A percentile compares a stretch with the other conserved stretches of the same genome.
Evolutionary conservation across 2,797 vertebrate genomes (phyloP).

Genomic region (Phrynocephalus forsythii): DNA sequence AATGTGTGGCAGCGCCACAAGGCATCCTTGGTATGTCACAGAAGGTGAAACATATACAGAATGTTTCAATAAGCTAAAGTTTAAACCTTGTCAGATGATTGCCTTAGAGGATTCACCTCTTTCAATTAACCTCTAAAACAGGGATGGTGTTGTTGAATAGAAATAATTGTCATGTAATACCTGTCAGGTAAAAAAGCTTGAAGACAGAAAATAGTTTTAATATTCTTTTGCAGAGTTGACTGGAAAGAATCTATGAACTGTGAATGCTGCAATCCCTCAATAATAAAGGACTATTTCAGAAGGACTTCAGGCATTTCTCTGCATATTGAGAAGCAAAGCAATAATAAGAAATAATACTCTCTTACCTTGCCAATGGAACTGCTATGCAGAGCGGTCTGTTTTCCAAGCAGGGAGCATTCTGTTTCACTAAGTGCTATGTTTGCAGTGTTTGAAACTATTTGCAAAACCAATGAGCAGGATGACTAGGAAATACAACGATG

Average conservation of each 20-base stretch:
- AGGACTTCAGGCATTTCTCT: neutral
- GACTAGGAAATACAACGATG: neutral
- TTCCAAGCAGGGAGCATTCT: neutral
- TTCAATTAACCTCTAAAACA: constrained; percentile 40
- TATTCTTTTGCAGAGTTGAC: constrained; percentile 26
- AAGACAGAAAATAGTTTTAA: constrained; percentile 28
- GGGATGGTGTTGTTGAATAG: constrained; percentile 13
- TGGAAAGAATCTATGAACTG: neutral
- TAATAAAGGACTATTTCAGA: neutral
- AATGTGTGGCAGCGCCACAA: constrained; percentile 13
- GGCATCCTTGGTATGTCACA: constrained; percentile 9
- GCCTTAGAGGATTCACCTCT: constrained; percentile 32
- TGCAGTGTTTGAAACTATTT: neutral
- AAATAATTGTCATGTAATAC: constrained; percentile 30
- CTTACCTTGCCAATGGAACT: neutral
- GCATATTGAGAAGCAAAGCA: constrained; percentile 12
- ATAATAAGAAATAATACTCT: accelerated
- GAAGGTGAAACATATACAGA: constrained; percentile 46
- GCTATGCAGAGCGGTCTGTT: neutral
- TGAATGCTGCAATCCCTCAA: neutral
- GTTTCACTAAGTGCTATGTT: constrained; percentile 14
- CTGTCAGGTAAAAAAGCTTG: neutral
- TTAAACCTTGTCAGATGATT: constrained; percentile 48
- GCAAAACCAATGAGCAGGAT: constrained; percentile 7
- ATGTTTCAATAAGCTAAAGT: constrained; percentile 17